Percentiles rank a stretch among this genome's conserved stretches.
Evolutionary conservation across 2,113 vertebrate genomes (phyloP).

Genomic region (Bubalus kerabau): DNA sequence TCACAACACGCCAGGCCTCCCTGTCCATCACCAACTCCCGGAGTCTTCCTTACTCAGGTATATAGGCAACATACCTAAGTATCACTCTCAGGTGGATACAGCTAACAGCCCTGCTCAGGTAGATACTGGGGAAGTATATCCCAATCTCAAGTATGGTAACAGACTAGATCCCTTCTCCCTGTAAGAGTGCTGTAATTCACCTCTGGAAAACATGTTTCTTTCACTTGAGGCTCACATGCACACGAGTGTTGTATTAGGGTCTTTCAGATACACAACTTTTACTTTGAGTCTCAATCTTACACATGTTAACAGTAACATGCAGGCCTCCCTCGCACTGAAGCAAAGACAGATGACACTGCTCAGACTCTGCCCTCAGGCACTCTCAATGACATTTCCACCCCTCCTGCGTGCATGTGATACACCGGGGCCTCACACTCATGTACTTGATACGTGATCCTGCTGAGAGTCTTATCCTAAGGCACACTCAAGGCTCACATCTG

Average conservation of each 20-base stretch:
- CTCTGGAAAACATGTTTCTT: not conserved
- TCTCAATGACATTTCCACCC: not conserved
- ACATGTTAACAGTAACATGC: not conserved
- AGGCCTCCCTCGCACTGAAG: not conserved
- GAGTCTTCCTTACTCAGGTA: not conserved
- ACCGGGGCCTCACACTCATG: not conserved
- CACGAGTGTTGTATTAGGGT: not conserved
- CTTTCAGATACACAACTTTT: not conserved
- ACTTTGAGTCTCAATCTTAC: not conserved
- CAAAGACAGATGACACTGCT: not conserved
- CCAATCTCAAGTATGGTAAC: not conserved
- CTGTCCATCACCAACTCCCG: no score
- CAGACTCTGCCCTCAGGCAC: not conserved
- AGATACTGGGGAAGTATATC: not conserved
- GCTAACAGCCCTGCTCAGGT: not conserved
- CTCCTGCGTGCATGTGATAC: not conserved
- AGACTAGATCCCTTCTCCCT: not conserved
- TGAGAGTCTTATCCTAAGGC: not conserved
- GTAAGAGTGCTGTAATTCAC: not conserved
- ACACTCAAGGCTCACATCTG: not conserved
- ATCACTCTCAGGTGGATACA: not conserved
- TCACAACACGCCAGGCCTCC: no score
- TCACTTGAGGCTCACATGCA: not conserved
- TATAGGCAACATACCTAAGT: not conserved
- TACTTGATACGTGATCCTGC: not conserved